A percentile compares a stretch with the other conserved stretches of the same genome.
phyloP scores from a whole-genome alignment of 2,888 invertebrate species.

The Erebia ligea region DNA sequence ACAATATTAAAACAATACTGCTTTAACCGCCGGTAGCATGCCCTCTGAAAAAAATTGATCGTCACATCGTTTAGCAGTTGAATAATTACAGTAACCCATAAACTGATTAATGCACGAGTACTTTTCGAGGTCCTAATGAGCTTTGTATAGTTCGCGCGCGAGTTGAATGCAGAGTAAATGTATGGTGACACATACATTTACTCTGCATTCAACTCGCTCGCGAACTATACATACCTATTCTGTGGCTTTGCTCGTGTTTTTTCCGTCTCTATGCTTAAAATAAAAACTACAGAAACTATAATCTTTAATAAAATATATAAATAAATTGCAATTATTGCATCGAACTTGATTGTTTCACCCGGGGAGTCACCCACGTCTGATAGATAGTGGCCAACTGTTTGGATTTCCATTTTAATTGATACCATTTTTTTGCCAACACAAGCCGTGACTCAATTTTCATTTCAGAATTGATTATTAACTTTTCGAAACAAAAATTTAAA shows the following conservation, averaged over 20 bases:
- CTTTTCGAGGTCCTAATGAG: conserved; percentile 11
- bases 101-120: conserved; percentile 15
- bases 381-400: conserved; percentile 6
- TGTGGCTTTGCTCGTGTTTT: background rate
- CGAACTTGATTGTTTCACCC: background rate
- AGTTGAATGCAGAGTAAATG: too few species aligned
- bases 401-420: conserved; percentile 6
- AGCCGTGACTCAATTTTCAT: background rate
- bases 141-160: too few species aligned
- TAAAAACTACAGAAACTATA: background rate
- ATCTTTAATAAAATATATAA: too few species aligned
- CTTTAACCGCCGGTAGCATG: too few species aligned
- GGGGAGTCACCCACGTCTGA: background rate
- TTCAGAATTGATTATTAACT: background rate
- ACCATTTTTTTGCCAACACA: conserved; percentile 15
- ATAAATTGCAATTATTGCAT: background rate
- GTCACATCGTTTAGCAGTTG: background rate
- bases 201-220: too few species aligned
- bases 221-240: too few species aligned
- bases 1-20: too few species aligned
- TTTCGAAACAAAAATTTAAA: background rate
- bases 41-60: background rate
- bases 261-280: background rate
- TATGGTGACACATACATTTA: too few species aligned
- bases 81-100: conserved; percentile 1